Conservation (phyloP, 1,140 invertebrate genomes). For the Scaptomyza hsui region DNA sequence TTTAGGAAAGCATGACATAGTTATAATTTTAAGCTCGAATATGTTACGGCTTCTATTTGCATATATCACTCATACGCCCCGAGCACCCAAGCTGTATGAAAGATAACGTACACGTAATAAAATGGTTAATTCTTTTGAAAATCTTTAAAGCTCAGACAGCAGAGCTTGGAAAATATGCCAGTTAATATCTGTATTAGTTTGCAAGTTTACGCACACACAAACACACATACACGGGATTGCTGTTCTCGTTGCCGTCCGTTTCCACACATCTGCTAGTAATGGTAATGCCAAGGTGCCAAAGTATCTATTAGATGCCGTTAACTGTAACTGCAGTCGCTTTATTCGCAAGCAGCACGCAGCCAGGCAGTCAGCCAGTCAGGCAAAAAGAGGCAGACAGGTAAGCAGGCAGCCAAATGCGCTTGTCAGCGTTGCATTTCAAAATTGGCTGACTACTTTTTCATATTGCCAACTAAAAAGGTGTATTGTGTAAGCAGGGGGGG, state of each 20-base stretch:
- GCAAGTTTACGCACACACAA: conserved; percentile 9
- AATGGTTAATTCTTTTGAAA: background rate
- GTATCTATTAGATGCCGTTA: conserved; percentile 81
- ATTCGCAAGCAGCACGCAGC: conserved; percentile 72
- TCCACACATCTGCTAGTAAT: conserved; percentile 42
- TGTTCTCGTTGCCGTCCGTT: background rate
- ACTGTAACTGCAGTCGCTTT: conserved; percentile 71
- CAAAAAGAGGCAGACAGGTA: background rate
- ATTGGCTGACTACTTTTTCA: conserved; percentile 51
- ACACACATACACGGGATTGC: conserved; percentile 12
- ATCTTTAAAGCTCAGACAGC: too few species aligned
- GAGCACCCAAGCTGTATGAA: too few species aligned
- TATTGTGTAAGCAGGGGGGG: background rate
- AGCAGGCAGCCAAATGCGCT: conserved; percentile 45
- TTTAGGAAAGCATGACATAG: too few species aligned
- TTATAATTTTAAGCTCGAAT: too few species aligned
- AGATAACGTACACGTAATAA: background rate
- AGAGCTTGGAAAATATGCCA: too few species aligned
- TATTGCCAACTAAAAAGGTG: conserved; percentile 14
- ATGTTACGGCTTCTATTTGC: too few species aligned
- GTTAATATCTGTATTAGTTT: conserved; percentile 4
- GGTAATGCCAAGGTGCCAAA: conserved; percentile 73
- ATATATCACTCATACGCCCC: conserved; percentile 8
- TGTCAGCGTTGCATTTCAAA: conserved; percentile 59
- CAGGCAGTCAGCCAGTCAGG: background rate